phyloP scores from a whole-genome alignment of 1,140 invertebrate species.

The Chrysomallon squamiferum region DNA sequence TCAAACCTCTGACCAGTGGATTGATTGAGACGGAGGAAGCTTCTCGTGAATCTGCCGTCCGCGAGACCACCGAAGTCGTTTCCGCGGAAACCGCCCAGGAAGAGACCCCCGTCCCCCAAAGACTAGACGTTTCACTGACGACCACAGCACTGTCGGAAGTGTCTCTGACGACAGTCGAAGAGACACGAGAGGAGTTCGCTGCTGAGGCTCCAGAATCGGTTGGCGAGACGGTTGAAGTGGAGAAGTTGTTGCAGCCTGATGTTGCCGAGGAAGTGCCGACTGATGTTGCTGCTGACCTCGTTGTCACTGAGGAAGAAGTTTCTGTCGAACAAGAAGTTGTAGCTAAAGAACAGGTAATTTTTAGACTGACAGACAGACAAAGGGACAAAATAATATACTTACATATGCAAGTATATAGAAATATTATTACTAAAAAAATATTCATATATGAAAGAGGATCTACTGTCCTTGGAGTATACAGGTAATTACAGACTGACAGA shows the following conservation, averaged over 20 bases:
- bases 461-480: too few species aligned
- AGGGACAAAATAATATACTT: too few species aligned
- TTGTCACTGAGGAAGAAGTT: background rate
- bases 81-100: constrained; percentile 39
- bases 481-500: too few species aligned
- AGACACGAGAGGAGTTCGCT: constrained; percentile 39
- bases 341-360: background rate
- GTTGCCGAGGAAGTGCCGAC: background rate
- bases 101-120: constrained; percentile 40
- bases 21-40: constrained; percentile 52
- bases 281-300: constrained; percentile 6
- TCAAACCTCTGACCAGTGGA: constrained; percentile 34
- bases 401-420: too few species aligned
- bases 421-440: too few species aligned
- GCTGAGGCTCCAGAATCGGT: constrained; percentile 25
- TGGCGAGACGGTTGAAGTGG: constrained; percentile 15
- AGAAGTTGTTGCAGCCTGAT: background rate
- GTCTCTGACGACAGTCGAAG: constrained; percentile 34
- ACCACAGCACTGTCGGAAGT: constrained; percentile 43
- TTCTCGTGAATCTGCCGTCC: constrained; percentile 44
- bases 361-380: too few species aligned
- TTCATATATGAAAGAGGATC: too few species aligned
- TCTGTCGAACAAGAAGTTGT: background rate
- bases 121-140: constrained; percentile 38
- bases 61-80: constrained; percentile 38